phyloP scores from a whole-genome alignment of 1,140 invertebrate genomes.

The Drosophila navojoa region DNA sequence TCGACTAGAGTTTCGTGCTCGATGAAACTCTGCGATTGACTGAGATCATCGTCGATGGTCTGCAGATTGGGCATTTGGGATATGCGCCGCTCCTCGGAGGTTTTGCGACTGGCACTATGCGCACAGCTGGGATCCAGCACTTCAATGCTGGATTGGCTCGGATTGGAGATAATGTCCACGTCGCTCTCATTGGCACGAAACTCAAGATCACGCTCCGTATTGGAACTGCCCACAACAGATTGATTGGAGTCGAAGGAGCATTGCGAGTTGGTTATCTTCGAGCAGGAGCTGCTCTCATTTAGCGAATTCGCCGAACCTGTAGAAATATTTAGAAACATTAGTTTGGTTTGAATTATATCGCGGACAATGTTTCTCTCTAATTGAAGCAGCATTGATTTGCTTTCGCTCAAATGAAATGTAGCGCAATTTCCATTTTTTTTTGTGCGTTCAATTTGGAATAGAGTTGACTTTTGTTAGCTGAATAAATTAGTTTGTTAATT shows the following conservation, averaged over 20 bases:
- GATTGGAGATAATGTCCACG: conserved; percentile 88
- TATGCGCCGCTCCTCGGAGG: conserved; percentile 72
- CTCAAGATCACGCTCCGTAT: conserved; percentile 74
- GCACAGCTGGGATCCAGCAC: conserved; percentile 85
- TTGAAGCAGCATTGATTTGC: conserved; percentile 66
- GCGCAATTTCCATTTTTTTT: conserved; percentile 6
- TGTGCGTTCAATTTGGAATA: conserved; percentile 38
- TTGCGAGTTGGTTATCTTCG: conserved; percentile 79
- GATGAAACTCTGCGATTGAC: conserved; percentile 58
- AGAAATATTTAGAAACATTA: conserved; percentile 10
- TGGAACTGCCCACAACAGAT: conserved; percentile 82
- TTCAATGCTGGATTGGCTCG: conserved; percentile 88
- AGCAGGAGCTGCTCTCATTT: conserved; percentile 82
- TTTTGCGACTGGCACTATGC: conserved; percentile 81
- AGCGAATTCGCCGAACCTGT: conserved; percentile 83
- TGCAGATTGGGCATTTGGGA: conserved; percentile 55
- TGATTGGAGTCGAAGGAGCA: conserved; percentile 82
- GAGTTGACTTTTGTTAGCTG: conserved; percentile 6
- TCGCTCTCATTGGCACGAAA: conserved; percentile 85
- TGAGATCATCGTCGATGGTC: conserved; percentile 53
- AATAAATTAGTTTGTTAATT: conserved; percentile 13
- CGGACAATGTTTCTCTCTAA: conserved; percentile 31
- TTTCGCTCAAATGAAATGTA: conserved; percentile 17
- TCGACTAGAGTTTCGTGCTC: conserved; percentile 58
- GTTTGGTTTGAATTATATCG: background rate